Evolutionary conservation across 2,888 invertebrate species (phyloP).

Genomic region (Diaperis boleti): DNA sequence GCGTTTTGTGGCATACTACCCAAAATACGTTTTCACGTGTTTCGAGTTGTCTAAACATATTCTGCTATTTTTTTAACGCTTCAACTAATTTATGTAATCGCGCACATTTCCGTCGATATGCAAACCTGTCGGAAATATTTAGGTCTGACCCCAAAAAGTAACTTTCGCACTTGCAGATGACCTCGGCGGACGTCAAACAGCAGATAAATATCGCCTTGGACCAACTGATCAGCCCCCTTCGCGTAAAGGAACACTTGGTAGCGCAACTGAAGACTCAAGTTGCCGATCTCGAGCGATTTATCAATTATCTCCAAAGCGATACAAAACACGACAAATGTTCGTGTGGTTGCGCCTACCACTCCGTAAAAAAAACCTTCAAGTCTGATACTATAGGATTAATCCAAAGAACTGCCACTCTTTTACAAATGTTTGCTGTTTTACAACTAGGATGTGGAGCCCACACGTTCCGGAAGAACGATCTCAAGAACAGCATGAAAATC

Average conservation of each 20-base stretch:
- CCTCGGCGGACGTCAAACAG: conserved; percentile 85
- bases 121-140: too few species aligned
- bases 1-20: background rate
- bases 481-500: conserved; percentile 85
- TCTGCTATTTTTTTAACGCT: too few species aligned
- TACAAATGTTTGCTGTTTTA: conserved; percentile 93
- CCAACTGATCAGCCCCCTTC: conserved; percentile 92
- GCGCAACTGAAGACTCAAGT: conserved; percentile 97
- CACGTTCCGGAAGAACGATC: conserved; percentile 80
- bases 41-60: too few species aligned
- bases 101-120: too few species aligned
- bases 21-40: too few species aligned
- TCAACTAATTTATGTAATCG: too few species aligned
- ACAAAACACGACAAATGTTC: conserved; percentile 66
- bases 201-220: conserved; percentile 92
- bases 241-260: conserved; percentile 97
- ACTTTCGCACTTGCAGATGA: conserved; percentile 71
- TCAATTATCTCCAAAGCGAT: conserved; percentile 92
- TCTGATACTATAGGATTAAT: conserved; percentile 79
- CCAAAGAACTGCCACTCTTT: conserved; percentile 87
- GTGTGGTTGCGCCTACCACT: conserved; percentile 68
- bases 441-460: conserved; percentile 90
- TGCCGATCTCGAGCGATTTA: conserved; percentile 96
- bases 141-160: background rate
- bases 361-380: conserved; percentile 61